Conservation (phyloP, 2,888 invertebrate genomes). For the Tyria jacobaeae region DNA sequence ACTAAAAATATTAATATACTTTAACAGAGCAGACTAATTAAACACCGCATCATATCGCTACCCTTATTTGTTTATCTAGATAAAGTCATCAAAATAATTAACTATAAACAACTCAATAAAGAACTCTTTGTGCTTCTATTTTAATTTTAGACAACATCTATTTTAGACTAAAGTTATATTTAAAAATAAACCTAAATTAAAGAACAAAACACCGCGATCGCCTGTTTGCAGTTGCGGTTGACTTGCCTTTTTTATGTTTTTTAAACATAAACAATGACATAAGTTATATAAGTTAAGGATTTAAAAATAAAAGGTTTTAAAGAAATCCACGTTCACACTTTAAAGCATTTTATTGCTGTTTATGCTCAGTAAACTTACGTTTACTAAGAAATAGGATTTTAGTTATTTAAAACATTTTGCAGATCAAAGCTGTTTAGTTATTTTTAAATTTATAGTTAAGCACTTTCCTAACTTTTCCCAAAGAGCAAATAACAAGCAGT, state of each 20-base stretch:
- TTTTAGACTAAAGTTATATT: conserved; percentile 13
- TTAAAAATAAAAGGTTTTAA: neutral
- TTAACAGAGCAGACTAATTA: no score
- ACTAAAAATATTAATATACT: no score
- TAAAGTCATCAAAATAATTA: conserved; percentile 8
- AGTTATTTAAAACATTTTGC: neutral
- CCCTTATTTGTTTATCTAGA: neutral
- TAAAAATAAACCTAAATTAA: neutral
- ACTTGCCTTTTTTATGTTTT: neutral
- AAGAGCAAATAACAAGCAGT: no score
- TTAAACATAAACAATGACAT: neutral
- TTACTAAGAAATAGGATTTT: neutral
- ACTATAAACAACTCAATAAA: conserved; percentile 22
- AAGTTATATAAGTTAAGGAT: neutral
- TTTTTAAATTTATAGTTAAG: no score
- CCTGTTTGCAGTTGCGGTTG: neutral
- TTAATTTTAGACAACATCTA: conserved; percentile 17
- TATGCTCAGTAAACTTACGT: neutral
- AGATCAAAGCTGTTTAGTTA: no score
- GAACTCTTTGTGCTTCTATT: conserved; percentile 13
- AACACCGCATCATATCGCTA: neutral
- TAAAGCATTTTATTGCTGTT: neutral
- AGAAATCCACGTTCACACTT: neutral
- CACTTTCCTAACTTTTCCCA: no score
- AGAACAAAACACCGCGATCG: neutral